These are phyloP conservation scores for Junonia oenone DNA, from an alignment of 2,888 invertebrate genomes.

Conservation along the genomic window DNA sequence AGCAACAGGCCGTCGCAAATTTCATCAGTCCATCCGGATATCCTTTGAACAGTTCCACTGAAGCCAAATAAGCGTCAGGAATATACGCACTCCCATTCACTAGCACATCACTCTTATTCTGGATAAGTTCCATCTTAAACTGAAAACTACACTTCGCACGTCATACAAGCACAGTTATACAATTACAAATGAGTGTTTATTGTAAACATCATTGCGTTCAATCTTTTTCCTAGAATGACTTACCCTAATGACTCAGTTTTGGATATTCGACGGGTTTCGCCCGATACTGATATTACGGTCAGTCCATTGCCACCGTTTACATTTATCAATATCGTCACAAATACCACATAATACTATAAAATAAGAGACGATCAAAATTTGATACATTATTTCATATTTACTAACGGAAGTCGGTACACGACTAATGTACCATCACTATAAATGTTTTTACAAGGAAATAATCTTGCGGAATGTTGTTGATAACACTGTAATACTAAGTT, in stretches of 20 bases:
- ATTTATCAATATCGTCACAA: background rate
- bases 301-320: slow-evolving; percentile 1
- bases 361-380: background rate
- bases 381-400: background rate
- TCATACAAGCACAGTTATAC: slow-evolving; percentile 45
- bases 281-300: slow-evolving; percentile 40
- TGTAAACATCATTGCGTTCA: slow-evolving; percentile 40
- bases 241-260: slow-evolving; percentile 63
- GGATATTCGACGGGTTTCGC: slow-evolving; percentile 44
- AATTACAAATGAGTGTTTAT: slow-evolving; percentile 48
- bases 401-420: background rate
- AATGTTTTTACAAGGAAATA: slow-evolving; percentile 10
- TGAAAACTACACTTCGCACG: slow-evolving; percentile 36
- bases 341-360: background rate
- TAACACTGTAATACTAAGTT: slow-evolving; percentile 5
- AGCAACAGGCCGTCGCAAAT: slow-evolving; percentile 85
- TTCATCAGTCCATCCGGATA: slow-evolving; percentile 83
- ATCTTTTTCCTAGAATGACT: slow-evolving; percentile 44
- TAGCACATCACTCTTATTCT: slow-evolving; percentile 22
- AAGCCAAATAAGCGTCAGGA: slow-evolving; percentile 49
- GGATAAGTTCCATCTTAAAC: slow-evolving; percentile 28
- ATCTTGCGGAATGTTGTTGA: slow-evolving; percentile 14
- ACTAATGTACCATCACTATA: no score
- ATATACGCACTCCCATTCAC: slow-evolving; percentile 35
- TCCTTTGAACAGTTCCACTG: slow-evolving; percentile 79